Conservation (phyloP, 2,888 invertebrate species). For the Nudaria mundana region DNA sequence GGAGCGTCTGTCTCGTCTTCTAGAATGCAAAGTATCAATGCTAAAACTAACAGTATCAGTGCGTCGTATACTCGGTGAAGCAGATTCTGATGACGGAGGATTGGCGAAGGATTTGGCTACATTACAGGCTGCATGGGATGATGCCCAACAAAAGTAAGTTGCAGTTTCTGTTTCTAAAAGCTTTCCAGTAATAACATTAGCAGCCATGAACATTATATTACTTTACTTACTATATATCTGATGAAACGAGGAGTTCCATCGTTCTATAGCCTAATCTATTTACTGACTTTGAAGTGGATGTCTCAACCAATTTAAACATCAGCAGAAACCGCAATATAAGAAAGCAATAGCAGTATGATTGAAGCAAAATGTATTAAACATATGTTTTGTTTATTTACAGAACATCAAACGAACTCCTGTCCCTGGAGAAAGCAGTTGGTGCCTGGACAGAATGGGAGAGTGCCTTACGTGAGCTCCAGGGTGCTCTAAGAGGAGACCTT, state of each 20-base stretch:
- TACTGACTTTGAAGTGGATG: no score
- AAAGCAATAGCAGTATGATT: no score
- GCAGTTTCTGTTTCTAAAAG: not conserved
- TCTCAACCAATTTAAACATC: no score
- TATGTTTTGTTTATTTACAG: no score
- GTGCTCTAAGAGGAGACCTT: conserved; percentile 86
- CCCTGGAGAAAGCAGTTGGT: conserved; percentile 85
- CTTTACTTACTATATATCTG: no score
- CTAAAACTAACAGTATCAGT: conserved; percentile 81
- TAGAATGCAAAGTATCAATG: conserved; percentile 80
- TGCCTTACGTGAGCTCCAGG: conserved; percentile 88
- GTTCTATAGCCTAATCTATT: no score
- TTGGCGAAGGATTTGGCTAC: conserved; percentile 85
- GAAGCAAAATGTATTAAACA: no score
- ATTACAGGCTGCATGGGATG: conserved; percentile 86
- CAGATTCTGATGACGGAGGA: conserved; percentile 64
- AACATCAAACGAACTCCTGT: conserved; percentile 86
- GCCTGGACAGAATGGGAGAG: conserved; percentile 89
- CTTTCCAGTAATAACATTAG: no score
- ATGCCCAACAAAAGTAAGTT: conserved; percentile 84
- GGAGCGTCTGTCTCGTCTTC: conserved; percentile 76
- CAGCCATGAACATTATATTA: no score
- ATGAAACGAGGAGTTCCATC: no score
- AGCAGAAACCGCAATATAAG: no score
- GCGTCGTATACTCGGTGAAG: conserved; percentile 77